Evolutionary conservation across 2,888 invertebrate genomes (phyloP).

Genomic region (Pimpla rufipes): DNA sequence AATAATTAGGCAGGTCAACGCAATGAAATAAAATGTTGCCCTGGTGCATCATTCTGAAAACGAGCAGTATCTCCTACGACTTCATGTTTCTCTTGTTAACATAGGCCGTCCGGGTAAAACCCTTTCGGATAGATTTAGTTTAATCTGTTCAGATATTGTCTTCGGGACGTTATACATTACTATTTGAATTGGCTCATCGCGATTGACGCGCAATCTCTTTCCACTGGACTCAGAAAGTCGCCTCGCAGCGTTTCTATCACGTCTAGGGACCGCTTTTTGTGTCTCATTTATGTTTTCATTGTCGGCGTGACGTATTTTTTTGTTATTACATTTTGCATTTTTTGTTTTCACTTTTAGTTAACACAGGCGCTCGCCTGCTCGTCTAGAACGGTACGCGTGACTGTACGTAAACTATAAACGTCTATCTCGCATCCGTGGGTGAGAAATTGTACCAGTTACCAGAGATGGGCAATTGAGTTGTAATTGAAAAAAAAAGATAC

Average conservation of each 20-base stretch:
- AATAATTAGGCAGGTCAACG: slow-evolving; percentile 27
- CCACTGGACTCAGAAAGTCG: slow-evolving; percentile 34
- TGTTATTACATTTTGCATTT: slow-evolving; percentile 11
- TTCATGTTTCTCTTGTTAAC: slow-evolving; percentile 66
- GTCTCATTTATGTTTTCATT: slow-evolving; percentile 49
- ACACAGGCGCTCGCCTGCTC: slow-evolving; percentile 45
- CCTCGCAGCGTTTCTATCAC: slow-evolving; percentile 27
- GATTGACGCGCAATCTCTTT: slow-evolving; percentile 63
- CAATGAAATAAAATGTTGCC: slow-evolving; percentile 8
- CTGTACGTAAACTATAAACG: slow-evolving; percentile 47
- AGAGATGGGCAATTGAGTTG: slow-evolving; percentile 45
- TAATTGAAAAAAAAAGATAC: neutral
- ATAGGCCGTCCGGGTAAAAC: slow-evolving; percentile 76
- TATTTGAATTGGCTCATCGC: slow-evolving; percentile 77
- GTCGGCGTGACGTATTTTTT: slow-evolving; percentile 33
- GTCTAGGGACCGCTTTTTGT: slow-evolving; percentile 26
- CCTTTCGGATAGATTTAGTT: slow-evolving; percentile 71
- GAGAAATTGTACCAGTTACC: slow-evolving; percentile 34
- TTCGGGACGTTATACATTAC: slow-evolving; percentile 84
- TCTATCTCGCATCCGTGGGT: slow-evolving; percentile 21
- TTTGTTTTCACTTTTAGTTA: slow-evolving; percentile 7
- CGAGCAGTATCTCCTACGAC: slow-evolving; percentile 44
- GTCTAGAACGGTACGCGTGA: slow-evolving; percentile 30
- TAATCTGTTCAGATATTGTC: slow-evolving; percentile 79
- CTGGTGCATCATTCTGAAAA: slow-evolving; percentile 20